These are phyloP conservation scores for Knipowitschia caucasica DNA, from an alignment of 2,797 vertebrate species.

Conservation along the genomic window DNA sequence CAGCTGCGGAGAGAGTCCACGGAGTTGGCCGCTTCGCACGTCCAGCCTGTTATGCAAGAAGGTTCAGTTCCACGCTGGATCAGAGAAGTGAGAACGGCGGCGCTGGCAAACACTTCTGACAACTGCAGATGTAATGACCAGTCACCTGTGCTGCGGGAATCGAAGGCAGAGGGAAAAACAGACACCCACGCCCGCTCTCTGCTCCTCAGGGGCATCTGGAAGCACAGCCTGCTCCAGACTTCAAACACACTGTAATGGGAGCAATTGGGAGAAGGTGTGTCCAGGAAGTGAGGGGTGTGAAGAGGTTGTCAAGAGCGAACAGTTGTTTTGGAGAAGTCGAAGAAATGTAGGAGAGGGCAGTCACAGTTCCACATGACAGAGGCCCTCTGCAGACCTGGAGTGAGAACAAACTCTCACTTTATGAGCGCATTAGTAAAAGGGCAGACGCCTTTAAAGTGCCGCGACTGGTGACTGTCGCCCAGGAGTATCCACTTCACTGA, in stretches of 20 bases:
- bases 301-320: slow-evolving; percentile 63
- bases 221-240: slow-evolving; percentile 69
- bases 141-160: slow-evolving; percentile 61
- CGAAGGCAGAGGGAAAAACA: slow-evolving; percentile 55
- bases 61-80: slow-evolving; percentile 42
- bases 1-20: slow-evolving; percentile 57
- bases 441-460: neutral
- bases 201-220: slow-evolving; percentile 73
- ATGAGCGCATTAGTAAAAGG: neutral
- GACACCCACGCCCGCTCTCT: slow-evolving; percentile 69
- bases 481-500: too few relatives aligned
- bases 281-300: slow-evolving; percentile 75
- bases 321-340: slow-evolving; percentile 53
- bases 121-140: slow-evolving; percentile 66
- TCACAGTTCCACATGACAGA: slow-evolving; percentile 24
- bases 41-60: slow-evolving; percentile 48
- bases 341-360: slow-evolving; percentile 36
- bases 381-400: neutral
- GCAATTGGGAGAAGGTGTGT: slow-evolving; percentile 78
- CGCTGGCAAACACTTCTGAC: slow-evolving; percentile 70
- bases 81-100: slow-evolving; percentile 58
- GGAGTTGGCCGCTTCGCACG: slow-evolving; percentile 41
- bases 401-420: neutral
- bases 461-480: neutral
- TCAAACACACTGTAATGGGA: slow-evolving; percentile 76